Base-by-base conservation (phyloP, 2,797 vertebrate species). In the Sebastes matsubarae region DNA sequence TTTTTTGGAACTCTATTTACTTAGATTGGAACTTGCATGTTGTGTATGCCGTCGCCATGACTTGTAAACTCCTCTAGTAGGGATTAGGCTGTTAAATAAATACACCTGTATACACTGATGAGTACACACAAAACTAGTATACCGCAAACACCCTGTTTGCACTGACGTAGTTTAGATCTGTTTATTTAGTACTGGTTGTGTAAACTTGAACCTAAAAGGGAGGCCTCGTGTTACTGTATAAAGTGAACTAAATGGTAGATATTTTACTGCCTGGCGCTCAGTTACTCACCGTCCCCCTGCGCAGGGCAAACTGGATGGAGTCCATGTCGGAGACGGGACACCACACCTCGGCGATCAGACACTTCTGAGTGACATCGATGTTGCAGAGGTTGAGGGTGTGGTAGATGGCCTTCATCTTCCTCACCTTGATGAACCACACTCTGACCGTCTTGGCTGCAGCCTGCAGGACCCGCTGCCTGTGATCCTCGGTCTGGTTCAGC, bases 381-480 rank as follows among this genome's bases (percentile, higher is more conserved):
- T 99, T 99, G 95, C 99, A 99, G 77, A 99, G 96, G 89, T 99
- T 99, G 67, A 99, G 95, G 12, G 99, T 99, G 85, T 99, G 99
- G 95, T 99, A 99, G 93, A 99, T 97, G 25, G 99, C 98, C 95
- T 99, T 99, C 99, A 99, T 99, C 95, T 99, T 99, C 87, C 98
- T 91, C 68, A 99, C 99, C 79, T 99, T 99, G 94, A 99, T 99
- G 95, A 99, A 98, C 99, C 99, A 99, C 55, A 99, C 98, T 0
- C 98, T 94, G 65, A 99, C 94, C 0, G 96, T 98, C 91, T 99
- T 99, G 42, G 99, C 97, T 0, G 98, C 98, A 0, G 98, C 98
- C 93, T 99, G 98, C 75, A 99, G 92, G 79, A 99, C 99, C 81
- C 99, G 94, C 89, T 99, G 98, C 20, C 98, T 95, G 87, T 99